These are phyloP conservation scores for Lycaena phlaeas DNA, from an alignment of 2,888 invertebrate genomes.

Conservation along the genomic window DNA sequence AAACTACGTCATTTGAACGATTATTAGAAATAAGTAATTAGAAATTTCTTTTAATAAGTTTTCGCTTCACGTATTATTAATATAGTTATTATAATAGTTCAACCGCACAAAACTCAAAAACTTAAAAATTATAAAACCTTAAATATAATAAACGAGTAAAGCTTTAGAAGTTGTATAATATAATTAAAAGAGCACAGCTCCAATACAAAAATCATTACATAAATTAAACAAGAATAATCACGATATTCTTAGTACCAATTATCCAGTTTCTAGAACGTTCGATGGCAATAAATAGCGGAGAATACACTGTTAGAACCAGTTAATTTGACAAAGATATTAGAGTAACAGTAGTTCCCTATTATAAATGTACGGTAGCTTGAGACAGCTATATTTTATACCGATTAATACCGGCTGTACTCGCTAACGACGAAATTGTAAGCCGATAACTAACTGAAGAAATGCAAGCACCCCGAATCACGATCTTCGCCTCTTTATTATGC, in stretches of 20 bases:
- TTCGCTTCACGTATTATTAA: no score
- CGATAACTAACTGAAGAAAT: slow-evolving; percentile 33
- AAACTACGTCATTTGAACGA: no score
- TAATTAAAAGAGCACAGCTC: no score
- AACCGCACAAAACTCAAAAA: no score
- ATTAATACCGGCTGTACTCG: background rate
- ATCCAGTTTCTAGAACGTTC: slow-evolving; percentile 5
- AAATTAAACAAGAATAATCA: no score
- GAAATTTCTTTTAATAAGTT: no score
- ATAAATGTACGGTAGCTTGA: slow-evolving; percentile 4
- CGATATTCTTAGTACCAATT: slow-evolving; percentile 5
- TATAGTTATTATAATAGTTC: no score
- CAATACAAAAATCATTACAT: no score
- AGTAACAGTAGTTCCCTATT: slow-evolving; percentile 6
- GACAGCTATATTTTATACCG: slow-evolving; percentile 7
- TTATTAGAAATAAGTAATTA: no score
- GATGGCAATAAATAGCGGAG: background rate
- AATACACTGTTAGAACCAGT: slow-evolving; percentile 1
- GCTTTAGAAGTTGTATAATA: no score
- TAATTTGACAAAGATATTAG: slow-evolving; percentile 8
- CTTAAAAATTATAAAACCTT: no score
- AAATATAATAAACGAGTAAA: no score
- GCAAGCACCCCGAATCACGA: slow-evolving; percentile 46
- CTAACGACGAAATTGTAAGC: background rate
- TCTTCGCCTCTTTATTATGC: slow-evolving; percentile 56